Evolutionary conservation across 1,140 invertebrate genomes (phyloP).

Genomic region (Platyura marginata): DNA sequence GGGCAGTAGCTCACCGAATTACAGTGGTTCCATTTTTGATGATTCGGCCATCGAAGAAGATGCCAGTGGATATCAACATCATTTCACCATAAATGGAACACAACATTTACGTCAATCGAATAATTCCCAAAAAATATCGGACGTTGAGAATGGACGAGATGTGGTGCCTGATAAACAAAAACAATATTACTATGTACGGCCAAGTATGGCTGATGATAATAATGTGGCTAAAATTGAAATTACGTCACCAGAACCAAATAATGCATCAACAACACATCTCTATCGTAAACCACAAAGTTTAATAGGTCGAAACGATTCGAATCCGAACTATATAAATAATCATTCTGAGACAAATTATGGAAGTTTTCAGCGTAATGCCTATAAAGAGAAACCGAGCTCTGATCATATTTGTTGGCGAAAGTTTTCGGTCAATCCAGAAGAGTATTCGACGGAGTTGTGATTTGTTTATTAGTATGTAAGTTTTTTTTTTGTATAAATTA

Average conservation of each 20-base stretch:
- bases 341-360: slow-evolving; percentile 8
- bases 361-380: no score
- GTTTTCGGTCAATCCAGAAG: slow-evolving; percentile 21
- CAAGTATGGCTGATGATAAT: neutral
- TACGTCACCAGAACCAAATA: neutral
- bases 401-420: slow-evolving; percentile 24
- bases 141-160: slow-evolving; percentile 3
- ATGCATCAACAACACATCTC: neutral
- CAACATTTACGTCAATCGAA: slow-evolving; percentile 17
- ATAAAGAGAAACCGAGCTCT: neutral
- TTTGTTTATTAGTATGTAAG: neutral
- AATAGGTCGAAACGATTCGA: neutral
- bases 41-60: slow-evolving; percentile 25
- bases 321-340: slow-evolving; percentile 5
- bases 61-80: slow-evolving; percentile 15
- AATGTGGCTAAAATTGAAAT: neutral
- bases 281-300: slow-evolving; percentile 4
- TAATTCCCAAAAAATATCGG: slow-evolving; percentile 3
- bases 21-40: slow-evolving; percentile 23
- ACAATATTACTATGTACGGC: neutral
- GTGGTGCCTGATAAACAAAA: slow-evolving; percentile 1
- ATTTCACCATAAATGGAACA: slow-evolving; percentile 14
- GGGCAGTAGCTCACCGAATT: slow-evolving; percentile 23
- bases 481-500: no score
- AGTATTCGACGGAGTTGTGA: slow-evolving; percentile 24